Evolutionary conservation across 2,797 vertebrate genomes (phyloP), one percentile per base, ranked within the genome.

Genomic region (Melanotaenia pygmaea): DNA sequence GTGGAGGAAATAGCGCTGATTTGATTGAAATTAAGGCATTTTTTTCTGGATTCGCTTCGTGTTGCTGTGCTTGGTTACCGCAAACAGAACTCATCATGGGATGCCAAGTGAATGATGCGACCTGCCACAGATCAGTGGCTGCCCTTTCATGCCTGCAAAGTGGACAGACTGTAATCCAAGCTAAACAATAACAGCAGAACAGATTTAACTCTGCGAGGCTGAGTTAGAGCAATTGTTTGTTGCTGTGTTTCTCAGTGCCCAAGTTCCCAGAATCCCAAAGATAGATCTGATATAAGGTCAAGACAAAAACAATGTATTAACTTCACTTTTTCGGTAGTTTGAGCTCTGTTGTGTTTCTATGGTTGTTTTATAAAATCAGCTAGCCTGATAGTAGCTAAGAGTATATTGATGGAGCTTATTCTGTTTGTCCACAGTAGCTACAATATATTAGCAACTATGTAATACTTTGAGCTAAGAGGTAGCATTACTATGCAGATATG

Each of bases 41-140:
- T 37, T 60, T 43, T 60, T 57, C 30, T 24, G 60, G 57, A 60
- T 74, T 72, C 38, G 50, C 43, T 59, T 70, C 30, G 67, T 74
- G 43, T 60, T 70, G 59, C 28, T 6, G 5, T n/a, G 65, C 63
- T 7, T 74, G 18, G 37, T 72, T 47, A 37, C 4, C 51, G 67
- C 60, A 61, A 47, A 45, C 18, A 43, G 26, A 73, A 51, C 63
- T 81, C 47, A 35, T 63, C 26, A 26, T n/a, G 14, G 26, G 61
- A 56, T 59, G 64, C 65, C 57, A 47, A 73, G 59, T 56, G 45
- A 56, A 73, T 28, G 56, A 38, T 50, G 40, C 12, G 67, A 80
- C 65, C 68, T 68, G 72, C 32, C 74, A 77, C 77, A 84, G 68
- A 82, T 76, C 74, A 59, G 45, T 57, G 70, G 50, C 69, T 80